Evolutionary conservation across 2,888 invertebrate genomes (phyloP).

Genomic region (Danaus chrysippus): DNA sequence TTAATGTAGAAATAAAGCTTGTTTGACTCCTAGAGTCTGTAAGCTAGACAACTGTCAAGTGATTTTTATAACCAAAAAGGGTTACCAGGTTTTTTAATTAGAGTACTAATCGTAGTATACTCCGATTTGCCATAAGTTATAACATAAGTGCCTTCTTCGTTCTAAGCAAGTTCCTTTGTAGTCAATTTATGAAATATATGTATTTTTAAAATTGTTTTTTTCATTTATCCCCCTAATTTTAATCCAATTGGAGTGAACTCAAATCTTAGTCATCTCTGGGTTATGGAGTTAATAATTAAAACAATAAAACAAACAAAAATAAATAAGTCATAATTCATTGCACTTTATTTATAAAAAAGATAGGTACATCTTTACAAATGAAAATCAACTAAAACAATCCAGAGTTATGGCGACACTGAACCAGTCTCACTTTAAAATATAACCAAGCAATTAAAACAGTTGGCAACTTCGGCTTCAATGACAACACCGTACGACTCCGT

Average conservation of each 20-base stretch:
- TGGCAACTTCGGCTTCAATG: not conserved
- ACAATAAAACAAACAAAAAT: slow-evolving; percentile 30
- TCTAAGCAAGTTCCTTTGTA: slow-evolving; percentile 59
- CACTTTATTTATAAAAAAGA: slow-evolving; percentile 64
- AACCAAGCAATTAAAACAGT: slow-evolving; percentile 9
- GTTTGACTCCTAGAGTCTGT: slow-evolving; percentile 6
- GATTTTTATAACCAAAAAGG: slow-evolving; percentile 14
- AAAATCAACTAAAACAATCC: slow-evolving; percentile 61
- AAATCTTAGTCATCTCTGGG: too few species aligned
- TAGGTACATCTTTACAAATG: slow-evolving; percentile 69
- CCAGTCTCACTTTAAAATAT: slow-evolving; percentile 51
- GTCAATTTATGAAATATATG: slow-evolving; percentile 63
- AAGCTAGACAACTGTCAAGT: slow-evolving; percentile 14
- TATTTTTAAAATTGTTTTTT: slow-evolving; percentile 51
- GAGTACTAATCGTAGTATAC: slow-evolving; percentile 4
- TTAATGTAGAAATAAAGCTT: slow-evolving; percentile 18
- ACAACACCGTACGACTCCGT: too few species aligned
- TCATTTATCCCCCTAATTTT: slow-evolving; percentile 23
- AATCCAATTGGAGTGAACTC: not conserved
- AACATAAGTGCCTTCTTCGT: slow-evolving; percentile 54
- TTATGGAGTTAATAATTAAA: slow-evolving; percentile 8
- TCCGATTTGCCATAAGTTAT: slow-evolving; percentile 34
- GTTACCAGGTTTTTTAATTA: slow-evolving; percentile 23
- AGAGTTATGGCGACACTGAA: slow-evolving; percentile 53
- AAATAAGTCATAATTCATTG: slow-evolving; percentile 50